Evolutionary conservation across 1,140 invertebrate genomes (phyloP), one percentile per base, ranked within the genome.

Genomic region (Cyphomyrmex costatus): DNA sequence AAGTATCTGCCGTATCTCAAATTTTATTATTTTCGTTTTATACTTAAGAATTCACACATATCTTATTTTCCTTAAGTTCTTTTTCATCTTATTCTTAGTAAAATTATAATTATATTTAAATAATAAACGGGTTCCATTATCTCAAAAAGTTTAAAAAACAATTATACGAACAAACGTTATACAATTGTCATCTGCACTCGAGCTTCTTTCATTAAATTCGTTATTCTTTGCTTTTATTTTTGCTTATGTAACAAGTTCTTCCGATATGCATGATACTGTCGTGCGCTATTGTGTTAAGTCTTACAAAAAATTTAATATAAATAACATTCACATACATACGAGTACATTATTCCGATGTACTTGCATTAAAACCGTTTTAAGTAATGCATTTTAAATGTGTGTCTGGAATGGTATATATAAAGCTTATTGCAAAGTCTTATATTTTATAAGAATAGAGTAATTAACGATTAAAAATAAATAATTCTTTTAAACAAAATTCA

Each of bases 391-490:
- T 66, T 66, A 6, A 36, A 66, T 12, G 6, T 8, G 6, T 33
- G 19, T 61, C 36, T 61, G 2, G 21, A 24, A 60, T 58, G 14
- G 3, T 33, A 42, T 7, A 42, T 42, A 42, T 42, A 42, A 16
- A 71, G 53, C 7, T 71, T 53, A 51, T 19, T 30, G 24, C 3
- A n/a, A 51, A 33, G 2, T 24, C 7, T 19, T 24, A 70, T 49
- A 27, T 49, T 49, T 65, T 42, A 2, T 66, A 66, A n/a, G n/a
- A 70, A 8, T 27, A 5, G 8, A 16, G 1, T 70, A 70, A 27
- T 71, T 71, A 71, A 71, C 19, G 10, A 49, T 0, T 71, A 30
- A 51, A 51, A 71, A 49, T 53, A 51, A 51, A 71, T 49, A 49
- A 30, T 33, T 30, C 10, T 42, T 73, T 27, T 21, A 14, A 7